A percentile compares a stretch with the other conserved stretches of the same genome.
Conservation (phyloP, 2,797 vertebrate species). For the Nothura maculosa region DNA sequence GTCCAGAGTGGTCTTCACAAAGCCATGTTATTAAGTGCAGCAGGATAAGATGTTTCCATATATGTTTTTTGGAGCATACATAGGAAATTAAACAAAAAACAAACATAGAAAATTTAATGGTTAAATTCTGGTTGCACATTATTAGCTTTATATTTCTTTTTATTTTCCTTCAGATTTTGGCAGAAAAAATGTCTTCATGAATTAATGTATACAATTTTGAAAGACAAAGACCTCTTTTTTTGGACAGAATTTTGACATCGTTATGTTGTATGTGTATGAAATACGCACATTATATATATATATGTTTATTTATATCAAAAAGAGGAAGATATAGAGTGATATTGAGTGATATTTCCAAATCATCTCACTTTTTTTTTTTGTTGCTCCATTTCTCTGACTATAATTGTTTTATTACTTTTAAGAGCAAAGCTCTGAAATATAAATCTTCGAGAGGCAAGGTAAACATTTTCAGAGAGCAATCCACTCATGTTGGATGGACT, state of each 20-base stretch:
- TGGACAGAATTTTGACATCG: too few relatives aligned
- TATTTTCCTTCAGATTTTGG: background rate
- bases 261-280: too few relatives aligned
- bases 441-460: background rate
- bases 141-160: background rate
- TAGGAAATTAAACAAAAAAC: background rate
- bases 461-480: background rate
- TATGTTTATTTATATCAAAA: background rate
- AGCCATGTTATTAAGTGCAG: background rate
- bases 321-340: accelerated
- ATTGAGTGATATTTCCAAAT: background rate
- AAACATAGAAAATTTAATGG: background rate
- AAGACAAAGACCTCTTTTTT: background rate
- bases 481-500: background rate
- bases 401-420: background rate
- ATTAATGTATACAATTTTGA: background rate
- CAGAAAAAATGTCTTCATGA: background rate
- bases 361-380: background rate
- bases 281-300: too few relatives aligned
- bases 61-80: background rate
- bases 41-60: accelerated
- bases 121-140: background rate
- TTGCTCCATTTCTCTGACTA: background rate
- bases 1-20: background rate
- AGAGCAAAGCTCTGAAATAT: background rate